Conservation (phyloP, 2,797 vertebrate species). For the Cryptoprocta ferox region DNA sequence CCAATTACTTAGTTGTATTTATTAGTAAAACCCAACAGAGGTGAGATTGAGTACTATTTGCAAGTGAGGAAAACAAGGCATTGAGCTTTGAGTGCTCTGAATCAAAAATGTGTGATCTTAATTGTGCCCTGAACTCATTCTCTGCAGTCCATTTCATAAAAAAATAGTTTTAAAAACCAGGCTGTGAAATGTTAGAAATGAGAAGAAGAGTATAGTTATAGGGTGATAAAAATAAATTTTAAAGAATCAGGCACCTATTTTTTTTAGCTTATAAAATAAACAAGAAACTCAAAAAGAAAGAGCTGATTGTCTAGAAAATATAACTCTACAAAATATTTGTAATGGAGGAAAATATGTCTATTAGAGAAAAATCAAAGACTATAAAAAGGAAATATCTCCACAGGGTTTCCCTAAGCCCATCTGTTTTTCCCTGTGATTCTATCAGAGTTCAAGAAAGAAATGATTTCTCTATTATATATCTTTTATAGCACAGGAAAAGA, state of each 20-base stretch:
- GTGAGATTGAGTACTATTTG: neutral
- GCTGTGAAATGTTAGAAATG: neutral
- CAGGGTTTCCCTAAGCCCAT: neutral
- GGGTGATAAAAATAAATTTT: neutral
- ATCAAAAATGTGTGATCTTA: neutral
- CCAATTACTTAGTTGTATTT: neutral
- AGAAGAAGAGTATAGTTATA: neutral
- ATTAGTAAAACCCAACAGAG: neutral
- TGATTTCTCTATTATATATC: neutral
- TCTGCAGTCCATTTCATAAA: neutral
- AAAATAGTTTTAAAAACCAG: neutral
- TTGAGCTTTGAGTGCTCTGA: neutral
- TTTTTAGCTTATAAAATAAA: slow-evolving; percentile 5
- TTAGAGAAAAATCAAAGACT: neutral
- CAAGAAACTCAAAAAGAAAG: neutral
- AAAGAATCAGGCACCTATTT: neutral
- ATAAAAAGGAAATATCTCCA: neutral
- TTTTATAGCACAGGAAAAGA: neutral
- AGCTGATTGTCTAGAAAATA: neutral
- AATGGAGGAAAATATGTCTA: neutral
- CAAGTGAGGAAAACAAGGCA: neutral
- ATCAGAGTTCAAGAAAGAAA: neutral
- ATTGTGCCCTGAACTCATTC: neutral
- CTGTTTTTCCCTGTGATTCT: neutral
- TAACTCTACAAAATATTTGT: neutral